phyloP scores from a whole-genome alignment of 1,140 invertebrate species.

The Hyphantria cunea region DNA sequence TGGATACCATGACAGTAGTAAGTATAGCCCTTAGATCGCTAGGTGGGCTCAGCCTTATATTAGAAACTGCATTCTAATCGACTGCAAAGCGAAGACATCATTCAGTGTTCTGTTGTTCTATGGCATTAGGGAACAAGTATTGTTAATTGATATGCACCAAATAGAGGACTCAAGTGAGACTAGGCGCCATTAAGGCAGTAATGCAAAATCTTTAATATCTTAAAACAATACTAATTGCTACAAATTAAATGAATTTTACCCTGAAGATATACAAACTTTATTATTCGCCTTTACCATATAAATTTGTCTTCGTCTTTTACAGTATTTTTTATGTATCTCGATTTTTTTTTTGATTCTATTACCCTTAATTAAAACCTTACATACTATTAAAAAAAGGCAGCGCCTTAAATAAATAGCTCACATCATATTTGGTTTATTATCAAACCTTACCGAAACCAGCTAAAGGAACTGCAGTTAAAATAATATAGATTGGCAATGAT shows the following conservation, averaged over 20 bases:
- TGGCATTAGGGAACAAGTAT: constrained; percentile 51
- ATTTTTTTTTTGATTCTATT: too few species aligned
- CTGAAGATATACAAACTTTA: too few species aligned
- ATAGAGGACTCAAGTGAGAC: constrained; percentile 50
- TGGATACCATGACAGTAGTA: constrained; percentile 4
- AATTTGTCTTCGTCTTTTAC: too few species aligned
- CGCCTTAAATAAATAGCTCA: too few species aligned
- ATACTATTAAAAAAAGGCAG: too few species aligned
- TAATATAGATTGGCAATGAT: not conserved
- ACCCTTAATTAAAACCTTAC: too few species aligned
- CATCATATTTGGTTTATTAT: too few species aligned
- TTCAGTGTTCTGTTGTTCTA: constrained; percentile 24
- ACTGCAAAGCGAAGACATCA: constrained; percentile 5
- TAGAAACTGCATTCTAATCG: constrained; percentile 7
- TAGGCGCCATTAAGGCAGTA: constrained; percentile 44
- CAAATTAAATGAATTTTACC: too few species aligned
- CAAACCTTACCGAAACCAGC: too few species aligned
- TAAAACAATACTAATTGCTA: not conserved
- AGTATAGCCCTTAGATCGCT: constrained; percentile 19
- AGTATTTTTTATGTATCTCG: too few species aligned
- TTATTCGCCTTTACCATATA: too few species aligned
- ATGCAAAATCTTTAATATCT: constrained; percentile 32
- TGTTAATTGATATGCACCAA: constrained; percentile 47
- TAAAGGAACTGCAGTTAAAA: too few species aligned
- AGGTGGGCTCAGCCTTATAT: constrained; percentile 27